Percentiles rank a stretch among this genome's conserved stretches.
Conservation (phyloP, 2,888 invertebrate species). For the Trisateles emortualis region DNA sequence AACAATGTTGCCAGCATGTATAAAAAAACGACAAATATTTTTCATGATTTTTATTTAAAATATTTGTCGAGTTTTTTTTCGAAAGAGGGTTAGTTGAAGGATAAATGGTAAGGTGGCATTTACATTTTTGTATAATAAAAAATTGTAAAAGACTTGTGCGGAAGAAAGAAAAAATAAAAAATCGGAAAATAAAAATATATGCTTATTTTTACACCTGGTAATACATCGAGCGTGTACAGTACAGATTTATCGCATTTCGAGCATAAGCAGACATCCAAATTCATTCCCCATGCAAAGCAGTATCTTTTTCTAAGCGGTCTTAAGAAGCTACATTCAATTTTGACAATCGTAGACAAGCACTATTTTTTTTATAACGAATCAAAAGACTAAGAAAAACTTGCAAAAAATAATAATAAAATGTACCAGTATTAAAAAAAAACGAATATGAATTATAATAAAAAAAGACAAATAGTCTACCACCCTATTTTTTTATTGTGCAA, state of each 20-base stretch:
- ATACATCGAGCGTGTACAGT: constrained; percentile 83
- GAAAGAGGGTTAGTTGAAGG: constrained; percentile 45
- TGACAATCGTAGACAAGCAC: constrained; percentile 4
- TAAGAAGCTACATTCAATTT: constrained; percentile 10
- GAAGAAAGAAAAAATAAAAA: constrained; percentile 44
- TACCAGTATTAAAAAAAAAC: background rate
- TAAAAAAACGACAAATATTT: constrained; percentile 33
- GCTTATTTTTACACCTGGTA: constrained; percentile 61
- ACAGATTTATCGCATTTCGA: constrained; percentile 46
- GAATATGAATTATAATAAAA: background rate
- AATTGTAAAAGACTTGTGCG: constrained; percentile 49
- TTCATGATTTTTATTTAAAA: constrained; percentile 10
- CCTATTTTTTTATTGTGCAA: constrained; percentile 8
- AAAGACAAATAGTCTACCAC: background rate
- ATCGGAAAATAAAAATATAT: constrained; percentile 33
- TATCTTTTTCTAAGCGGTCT: constrained; percentile 12
- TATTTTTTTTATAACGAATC: constrained; percentile 2
- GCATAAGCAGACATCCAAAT: constrained; percentile 50
- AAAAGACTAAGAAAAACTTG: constrained; percentile 2
- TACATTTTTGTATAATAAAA: constrained; percentile 28
- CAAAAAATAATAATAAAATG: constrained; percentile 5
- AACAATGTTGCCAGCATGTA: constrained; percentile 78
- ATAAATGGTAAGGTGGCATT: constrained; percentile 48
- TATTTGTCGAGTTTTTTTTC: constrained; percentile 30
- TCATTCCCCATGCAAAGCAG: constrained; percentile 59